Evolutionary conservation across 2,113 vertebrate species (phyloP).

Genomic region (Pica pica): DNA sequence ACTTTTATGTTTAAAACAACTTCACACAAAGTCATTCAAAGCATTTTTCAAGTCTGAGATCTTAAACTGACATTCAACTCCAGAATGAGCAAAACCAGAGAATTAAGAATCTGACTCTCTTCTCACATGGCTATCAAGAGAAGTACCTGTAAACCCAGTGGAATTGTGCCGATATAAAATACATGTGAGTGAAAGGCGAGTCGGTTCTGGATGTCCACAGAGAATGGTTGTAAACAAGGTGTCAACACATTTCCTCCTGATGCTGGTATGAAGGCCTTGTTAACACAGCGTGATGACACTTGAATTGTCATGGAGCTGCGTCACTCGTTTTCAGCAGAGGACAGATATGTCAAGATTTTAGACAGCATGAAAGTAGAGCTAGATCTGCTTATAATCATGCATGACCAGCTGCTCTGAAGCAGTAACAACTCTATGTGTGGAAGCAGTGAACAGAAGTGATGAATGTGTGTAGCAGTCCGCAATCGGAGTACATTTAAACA

Average conservation of each 20-base stretch:
- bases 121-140: background rate
- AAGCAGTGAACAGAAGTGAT: background rate
- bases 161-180: background rate
- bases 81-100: background rate
- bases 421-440: background rate
- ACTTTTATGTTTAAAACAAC: background rate
- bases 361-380: slow-evolving; percentile 22
- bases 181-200: background rate
- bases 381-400: slow-evolving; percentile 29
- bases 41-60: background rate
- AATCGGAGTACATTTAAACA: background rate
- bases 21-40: background rate
- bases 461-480: background rate
- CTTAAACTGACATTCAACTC: background rate
- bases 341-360: slow-evolving; percentile 11
- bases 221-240: slow-evolving; percentile 26
- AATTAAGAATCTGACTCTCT: background rate
- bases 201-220: background rate
- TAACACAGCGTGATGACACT: slow-evolving; percentile 2
- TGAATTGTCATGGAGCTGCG: background rate
- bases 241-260: slow-evolving; percentile 5
- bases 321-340: slow-evolving; percentile 1
- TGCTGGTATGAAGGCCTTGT: background rate
- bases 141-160: background rate
- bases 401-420: slow-evolving; percentile 5